Base-by-base conservation (phyloP, 2,113 vertebrate genomes). In the Phylloscopus trochiloides region DNA sequence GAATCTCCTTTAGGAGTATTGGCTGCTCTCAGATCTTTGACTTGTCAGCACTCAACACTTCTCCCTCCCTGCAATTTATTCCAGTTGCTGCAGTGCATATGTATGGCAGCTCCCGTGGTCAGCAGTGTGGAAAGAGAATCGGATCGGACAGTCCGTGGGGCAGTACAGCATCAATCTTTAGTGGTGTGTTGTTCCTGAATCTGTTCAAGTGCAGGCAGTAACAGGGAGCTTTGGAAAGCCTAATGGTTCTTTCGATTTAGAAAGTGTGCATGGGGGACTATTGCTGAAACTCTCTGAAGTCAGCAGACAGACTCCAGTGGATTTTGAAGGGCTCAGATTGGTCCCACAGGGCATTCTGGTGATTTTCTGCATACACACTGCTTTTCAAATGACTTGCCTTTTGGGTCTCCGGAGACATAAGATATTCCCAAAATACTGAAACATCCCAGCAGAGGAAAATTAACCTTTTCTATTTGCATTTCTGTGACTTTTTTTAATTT, bases 241-340 rank as follows among this genome's bases (percentile, higher is more conserved):
- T 78, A 87, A 68, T 76, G 77, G 51, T 72, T 92, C 50, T 78
- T 85, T 62, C 66, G 61, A 22, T 65, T 75, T 51, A 68, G 62
- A 89, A 95, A 92, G 85, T 12, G 50, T 8, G 2, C 50, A 9
- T 54, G 81, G 31, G 89, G 43, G 57, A 78, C 36, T 74, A 42
- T 24, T 0, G 2, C 45, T 55, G 79, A 68, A 88, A 55, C 13
- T 80, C 74, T 83, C 86, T 92, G 52, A 91, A 92, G 45, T 78
- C 52, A 22, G 70, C 47, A 87, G 87, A 79, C 54, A 90, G 94
- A 90, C 61, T 95, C 71, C 32, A 79, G 93, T 85, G 85, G 57
- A 76, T 90, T 94, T 87, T 82, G 91, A 91, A 95, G 84, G 62
- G 45, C 74, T 90, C 81, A 85, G 84, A 79, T 87, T 96, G 86